phyloP scores from a whole-genome alignment of 37 sponge, comb jelly and placozoan genomes.

The Agelas oroides region DNA sequence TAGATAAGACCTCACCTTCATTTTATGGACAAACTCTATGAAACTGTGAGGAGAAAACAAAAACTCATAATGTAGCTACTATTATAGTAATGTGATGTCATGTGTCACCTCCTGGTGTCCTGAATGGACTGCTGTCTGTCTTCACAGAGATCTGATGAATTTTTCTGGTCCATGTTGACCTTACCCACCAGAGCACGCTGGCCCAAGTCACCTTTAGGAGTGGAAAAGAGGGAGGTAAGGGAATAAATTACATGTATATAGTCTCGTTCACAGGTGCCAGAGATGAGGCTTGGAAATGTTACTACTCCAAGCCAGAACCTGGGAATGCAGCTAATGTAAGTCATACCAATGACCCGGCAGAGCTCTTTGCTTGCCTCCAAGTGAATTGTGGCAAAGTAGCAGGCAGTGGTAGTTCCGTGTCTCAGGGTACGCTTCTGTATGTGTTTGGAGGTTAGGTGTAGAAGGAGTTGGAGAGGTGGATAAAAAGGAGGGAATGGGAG shows the following conservation, averaged over 20 bases:
- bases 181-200: constrained; percentile 82
- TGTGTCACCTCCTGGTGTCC: constrained; percentile 60
- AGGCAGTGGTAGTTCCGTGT: constrained; percentile 87
- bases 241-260: too few relatives aligned
- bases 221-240: too few relatives aligned
- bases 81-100: too few relatives aligned
- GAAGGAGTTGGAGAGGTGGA: too few relatives aligned
- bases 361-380: constrained; percentile 63
- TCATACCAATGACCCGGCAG: constrained; percentile 52
- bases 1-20: constrained; percentile 56
- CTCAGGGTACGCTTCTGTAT: constrained; percentile 61
- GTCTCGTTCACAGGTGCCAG: too few relatives aligned
- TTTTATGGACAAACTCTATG: constrained; percentile 40
- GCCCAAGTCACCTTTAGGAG: constrained; percentile 60
- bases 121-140: constrained; percentile 47
- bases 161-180: constrained; percentile 77
- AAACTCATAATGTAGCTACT: too few relatives aligned
- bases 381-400: constrained; percentile 83
- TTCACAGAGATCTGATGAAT: constrained; percentile 57
- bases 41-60: constrained; percentile 12
- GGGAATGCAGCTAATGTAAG: too few relatives aligned
- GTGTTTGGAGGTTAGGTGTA: not conserved
- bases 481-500: too few relatives aligned
- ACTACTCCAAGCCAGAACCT: too few relatives aligned
- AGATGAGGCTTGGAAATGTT: too few relatives aligned